Evolutionary conservation across 2,797 vertebrate genomes (phyloP).

Genomic region (Mus spretus): DNA sequence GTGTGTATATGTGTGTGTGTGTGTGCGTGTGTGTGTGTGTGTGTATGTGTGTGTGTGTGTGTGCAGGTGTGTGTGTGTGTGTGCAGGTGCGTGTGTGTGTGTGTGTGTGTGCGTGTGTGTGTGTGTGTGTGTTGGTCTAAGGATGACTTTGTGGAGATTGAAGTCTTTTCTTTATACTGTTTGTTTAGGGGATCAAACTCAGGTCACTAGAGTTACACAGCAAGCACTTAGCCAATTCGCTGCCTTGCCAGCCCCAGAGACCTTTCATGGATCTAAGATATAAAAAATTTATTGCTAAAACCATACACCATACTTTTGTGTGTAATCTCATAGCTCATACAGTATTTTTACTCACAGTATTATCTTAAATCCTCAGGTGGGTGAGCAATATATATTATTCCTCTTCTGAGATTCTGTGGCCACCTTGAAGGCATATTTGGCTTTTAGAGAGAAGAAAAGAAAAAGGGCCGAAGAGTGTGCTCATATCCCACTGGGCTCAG

Average conservation of each 20-base stretch:
- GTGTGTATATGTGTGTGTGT: too few species aligned
- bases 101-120: too few species aligned
- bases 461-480: neutral
- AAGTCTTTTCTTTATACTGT: neutral
- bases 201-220: neutral
- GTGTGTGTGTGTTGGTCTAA: neutral
- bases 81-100: too few species aligned
- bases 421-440: neutral
- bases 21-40: neutral
- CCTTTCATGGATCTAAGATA: neutral
- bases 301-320: neutral
- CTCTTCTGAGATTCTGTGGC: neutral
- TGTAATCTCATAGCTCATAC: conserved; percentile 2
- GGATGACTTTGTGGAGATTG: neutral
- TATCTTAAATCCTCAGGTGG: conserved; percentile 18
- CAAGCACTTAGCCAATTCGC: neutral
- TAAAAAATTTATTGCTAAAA: neutral
- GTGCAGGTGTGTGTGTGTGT: neutral
- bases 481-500: neutral
- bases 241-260: neutral
- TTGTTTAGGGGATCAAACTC: neutral
- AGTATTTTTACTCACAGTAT: conserved; percentile 14
- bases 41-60: too few species aligned
- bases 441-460: neutral
- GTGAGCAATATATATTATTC: neutral